Evolutionary conservation across 1,140 invertebrate genomes (phyloP).

Genomic region (Gryllus bimaculatus): DNA sequence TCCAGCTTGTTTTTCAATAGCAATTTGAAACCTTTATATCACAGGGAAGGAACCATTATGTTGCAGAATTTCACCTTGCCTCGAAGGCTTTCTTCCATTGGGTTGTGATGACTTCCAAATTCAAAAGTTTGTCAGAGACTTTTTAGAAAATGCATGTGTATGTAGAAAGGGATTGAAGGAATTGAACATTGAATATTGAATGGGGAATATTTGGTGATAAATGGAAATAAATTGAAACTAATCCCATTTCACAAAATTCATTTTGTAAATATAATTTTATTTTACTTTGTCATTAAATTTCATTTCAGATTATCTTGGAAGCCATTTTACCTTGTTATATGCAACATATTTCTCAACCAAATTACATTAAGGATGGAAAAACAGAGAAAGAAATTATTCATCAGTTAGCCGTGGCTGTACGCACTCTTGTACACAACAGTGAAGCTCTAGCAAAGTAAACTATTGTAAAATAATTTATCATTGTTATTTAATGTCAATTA

Average conservation of each 20-base stretch:
- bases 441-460: constrained; percentile 87
- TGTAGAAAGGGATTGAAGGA: too few species aligned
- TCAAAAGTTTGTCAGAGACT: too few species aligned
- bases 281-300: background rate
- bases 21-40: too few species aligned
- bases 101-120: too few species aligned
- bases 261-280: background rate
- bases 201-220: too few species aligned
- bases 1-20: too few species aligned
- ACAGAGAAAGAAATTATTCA: constrained; percentile 90
- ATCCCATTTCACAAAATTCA: background rate
- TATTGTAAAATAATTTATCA: background rate
- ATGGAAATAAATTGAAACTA: background rate
- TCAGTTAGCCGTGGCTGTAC: constrained; percentile 88
- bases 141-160: too few species aligned
- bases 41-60: too few species aligned
- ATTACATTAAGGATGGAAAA: constrained; percentile 78
- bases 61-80: too few species aligned
- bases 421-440: constrained; percentile 91
- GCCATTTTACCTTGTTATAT: constrained; percentile 92
- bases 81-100: too few species aligned
- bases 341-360: constrained; percentile 82
- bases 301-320: constrained; percentile 79
- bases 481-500: background rate
- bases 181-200: too few species aligned